Evolutionary conservation across 2,888 invertebrate genomes (phyloP).

Genomic region (Invenusta paracnida): DNA sequence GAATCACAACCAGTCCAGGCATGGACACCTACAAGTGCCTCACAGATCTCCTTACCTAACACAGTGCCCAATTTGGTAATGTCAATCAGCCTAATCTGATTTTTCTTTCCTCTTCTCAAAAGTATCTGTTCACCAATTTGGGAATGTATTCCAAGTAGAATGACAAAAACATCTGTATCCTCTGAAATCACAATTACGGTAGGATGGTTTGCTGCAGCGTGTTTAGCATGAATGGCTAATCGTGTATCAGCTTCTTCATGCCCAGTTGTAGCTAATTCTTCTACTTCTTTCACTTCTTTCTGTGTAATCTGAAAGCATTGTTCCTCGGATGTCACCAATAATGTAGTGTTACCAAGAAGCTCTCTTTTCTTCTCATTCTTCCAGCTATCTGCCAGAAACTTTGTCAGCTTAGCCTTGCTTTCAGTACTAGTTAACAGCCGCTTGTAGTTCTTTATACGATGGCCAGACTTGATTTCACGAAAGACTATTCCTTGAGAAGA

Average conservation of each 20-base stretch:
- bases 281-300: neutral
- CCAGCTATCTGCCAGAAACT: neutral
- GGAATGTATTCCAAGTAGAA: neutral
- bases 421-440: neutral
- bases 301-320: neutral
- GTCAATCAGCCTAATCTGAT: conserved; percentile 18
- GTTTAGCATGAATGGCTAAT: neutral
- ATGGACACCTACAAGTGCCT: neutral
- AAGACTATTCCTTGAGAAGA: neutral
- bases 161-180: neutral
- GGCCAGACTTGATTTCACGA: neutral
- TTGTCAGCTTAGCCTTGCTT: neutral
- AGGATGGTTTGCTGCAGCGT: neutral
- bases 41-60: neutral
- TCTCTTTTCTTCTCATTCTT: neutral
- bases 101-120: neutral
- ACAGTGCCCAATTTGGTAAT: neutral
- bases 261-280: neutral
- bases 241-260: conserved; percentile 23
- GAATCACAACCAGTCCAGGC: neutral
- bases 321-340: neutral
- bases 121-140: neutral
- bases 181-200: neutral
- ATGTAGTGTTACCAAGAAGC: neutral
- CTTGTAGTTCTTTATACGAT: neutral